Conservation (phyloP, 2,797 vertebrate genomes). For the Enteromius afrohamiltoni region DNA sequence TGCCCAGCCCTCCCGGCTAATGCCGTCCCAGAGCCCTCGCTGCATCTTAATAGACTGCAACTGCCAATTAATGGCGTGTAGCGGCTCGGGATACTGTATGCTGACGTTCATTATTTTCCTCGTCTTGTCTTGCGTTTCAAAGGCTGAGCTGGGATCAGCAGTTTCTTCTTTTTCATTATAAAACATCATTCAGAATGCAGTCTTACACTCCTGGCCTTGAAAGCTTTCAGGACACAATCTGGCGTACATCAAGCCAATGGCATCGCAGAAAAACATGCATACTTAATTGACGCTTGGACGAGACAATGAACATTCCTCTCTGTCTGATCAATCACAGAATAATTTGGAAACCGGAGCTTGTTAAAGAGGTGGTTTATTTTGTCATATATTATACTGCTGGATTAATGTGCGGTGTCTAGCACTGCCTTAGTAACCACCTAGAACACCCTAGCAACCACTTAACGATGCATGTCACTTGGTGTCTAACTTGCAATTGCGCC, state of each 20-base stretch:
- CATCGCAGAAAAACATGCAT: background rate
- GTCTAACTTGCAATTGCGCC: background rate
- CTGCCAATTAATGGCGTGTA: constrained; percentile 69
- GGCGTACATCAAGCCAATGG: background rate
- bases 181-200: background rate
- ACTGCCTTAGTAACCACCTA: background rate
- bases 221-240: constrained; percentile 21
- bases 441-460: background rate
- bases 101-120: constrained; percentile 72
- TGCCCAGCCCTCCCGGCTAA: constrained; percentile 16
- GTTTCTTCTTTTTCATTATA: constrained; percentile 29
- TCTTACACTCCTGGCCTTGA: constrained; percentile 12
- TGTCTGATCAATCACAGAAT: background rate
- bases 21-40: constrained; percentile 58
- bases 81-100: constrained; percentile 58
- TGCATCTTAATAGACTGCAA: constrained; percentile 71
- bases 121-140: constrained; percentile 65
- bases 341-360: constrained; percentile 8
- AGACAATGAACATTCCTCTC: background rate
- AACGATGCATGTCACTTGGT: background rate
- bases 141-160: constrained; percentile 60
- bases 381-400: background rate
- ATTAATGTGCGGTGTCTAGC: too few relatives aligned
- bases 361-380: background rate
- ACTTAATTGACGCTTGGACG: background rate